Conservation (phyloP, 2,888 invertebrate species). For the Monochamus alternatus region DNA sequence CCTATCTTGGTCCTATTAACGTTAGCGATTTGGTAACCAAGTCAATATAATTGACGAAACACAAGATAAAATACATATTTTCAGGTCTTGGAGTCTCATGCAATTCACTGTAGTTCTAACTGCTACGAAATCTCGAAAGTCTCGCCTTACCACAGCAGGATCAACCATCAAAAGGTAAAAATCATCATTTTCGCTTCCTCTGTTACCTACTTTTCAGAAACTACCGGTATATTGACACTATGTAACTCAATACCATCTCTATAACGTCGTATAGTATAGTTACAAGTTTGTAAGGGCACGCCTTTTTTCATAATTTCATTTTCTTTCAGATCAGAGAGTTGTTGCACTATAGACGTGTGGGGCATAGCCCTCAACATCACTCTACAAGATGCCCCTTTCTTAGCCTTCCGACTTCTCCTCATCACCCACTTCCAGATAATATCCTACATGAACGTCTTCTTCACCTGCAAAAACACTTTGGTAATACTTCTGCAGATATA, state of each 20-base stretch:
- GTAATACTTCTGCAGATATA: constrained; percentile 83
- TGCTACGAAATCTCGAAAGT: constrained; percentile 87
- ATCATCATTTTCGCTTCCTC: not conserved
- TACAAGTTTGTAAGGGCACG: too few species aligned
- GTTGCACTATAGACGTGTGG: constrained; percentile 91
- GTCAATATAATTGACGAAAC: not conserved
- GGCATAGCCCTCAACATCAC: constrained; percentile 91
- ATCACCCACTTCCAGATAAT: constrained; percentile 91
- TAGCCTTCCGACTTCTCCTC: constrained; percentile 88
- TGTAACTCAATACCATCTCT: too few species aligned
- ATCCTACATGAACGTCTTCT: constrained; percentile 97
- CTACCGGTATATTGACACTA: too few species aligned
- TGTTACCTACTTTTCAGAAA: too few species aligned
- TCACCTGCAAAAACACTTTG: constrained; percentile 92
- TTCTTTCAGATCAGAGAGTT: constrained; percentile 75
- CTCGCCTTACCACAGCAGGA: constrained; percentile 75
- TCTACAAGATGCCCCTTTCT: constrained; percentile 89
- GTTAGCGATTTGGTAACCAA: constrained; percentile 84
- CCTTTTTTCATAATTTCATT: not conserved
- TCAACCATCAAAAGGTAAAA: constrained; percentile 60
- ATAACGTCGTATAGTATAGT: too few species aligned
- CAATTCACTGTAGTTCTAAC: constrained; percentile 96
- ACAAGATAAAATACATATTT: constrained; percentile 37
- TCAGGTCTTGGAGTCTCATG: constrained; percentile 87
- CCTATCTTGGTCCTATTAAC: constrained; percentile 88